These are phyloP conservation scores for Epinotia nisella DNA, from an alignment of 2,888 invertebrate species.

Conservation along the genomic window DNA sequence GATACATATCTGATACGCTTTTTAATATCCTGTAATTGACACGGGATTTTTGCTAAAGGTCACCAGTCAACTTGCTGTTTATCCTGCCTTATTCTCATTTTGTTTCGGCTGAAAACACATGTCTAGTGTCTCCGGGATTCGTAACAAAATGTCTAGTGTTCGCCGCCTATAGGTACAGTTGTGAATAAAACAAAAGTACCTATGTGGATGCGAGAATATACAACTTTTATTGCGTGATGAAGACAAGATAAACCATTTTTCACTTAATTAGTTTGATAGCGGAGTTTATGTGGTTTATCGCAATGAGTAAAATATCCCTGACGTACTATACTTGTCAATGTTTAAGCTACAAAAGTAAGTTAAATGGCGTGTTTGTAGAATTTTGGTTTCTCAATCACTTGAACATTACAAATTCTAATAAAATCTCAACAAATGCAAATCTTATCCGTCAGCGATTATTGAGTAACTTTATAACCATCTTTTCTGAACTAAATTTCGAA, in stretches of 20 bases:
- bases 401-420: too few species aligned
- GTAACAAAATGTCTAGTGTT: background rate
- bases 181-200: background rate
- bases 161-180: background rate
- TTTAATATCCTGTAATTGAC: constrained; percentile 34
- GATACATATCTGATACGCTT: constrained; percentile 31
- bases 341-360: background rate
- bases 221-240: too few species aligned
- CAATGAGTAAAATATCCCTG: background rate
- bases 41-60: constrained; percentile 29
- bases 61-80: background rate
- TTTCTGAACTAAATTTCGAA: background rate
- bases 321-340: background rate
- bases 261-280: too few species aligned
- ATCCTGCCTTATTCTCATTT: background rate
- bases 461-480: too few species aligned
- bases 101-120: background rate
- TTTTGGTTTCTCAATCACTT: too few species aligned
- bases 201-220: too few species aligned
- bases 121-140: background rate
- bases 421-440: too few species aligned
- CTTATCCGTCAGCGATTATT: too few species aligned
- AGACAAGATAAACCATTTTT: too few species aligned
- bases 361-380: background rate
- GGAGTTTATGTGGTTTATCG: too few species aligned